Evolutionary conservation across 2,888 invertebrate species (phyloP).

Genomic region (Xylota segnis): DNA sequence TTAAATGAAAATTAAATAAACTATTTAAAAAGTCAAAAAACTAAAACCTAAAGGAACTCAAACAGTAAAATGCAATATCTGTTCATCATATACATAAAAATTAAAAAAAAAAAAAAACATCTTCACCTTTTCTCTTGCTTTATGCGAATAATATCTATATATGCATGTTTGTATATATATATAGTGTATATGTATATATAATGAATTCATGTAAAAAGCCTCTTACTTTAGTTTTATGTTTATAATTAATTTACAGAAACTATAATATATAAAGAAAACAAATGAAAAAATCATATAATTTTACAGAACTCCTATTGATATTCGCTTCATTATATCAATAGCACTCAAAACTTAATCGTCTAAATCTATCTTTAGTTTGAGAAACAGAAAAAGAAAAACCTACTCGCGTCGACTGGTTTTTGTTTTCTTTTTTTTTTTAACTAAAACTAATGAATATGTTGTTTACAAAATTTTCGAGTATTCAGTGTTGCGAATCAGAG

Average conservation of each 20-base stretch:
- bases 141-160: constrained; percentile 73
- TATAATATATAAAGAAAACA: constrained; percentile 18
- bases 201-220: constrained; percentile 76
- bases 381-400: constrained; percentile 43
- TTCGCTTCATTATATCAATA: constrained; percentile 33
- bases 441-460: constrained; percentile 76
- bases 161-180: constrained; percentile 73
- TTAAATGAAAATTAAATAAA: constrained; percentile 1
- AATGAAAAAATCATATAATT: constrained; percentile 18
- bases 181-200: constrained; percentile 72
- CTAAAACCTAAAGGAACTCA: constrained; percentile 75
- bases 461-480: constrained; percentile 70
- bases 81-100: constrained; percentile 55
- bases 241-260: constrained; percentile 65
- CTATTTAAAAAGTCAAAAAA: constrained; percentile 30
- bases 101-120: constrained; percentile 46
- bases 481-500: constrained; percentile 61
- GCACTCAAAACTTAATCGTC: constrained; percentile 34
- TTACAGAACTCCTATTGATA: constrained; percentile 46
- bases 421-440: constrained; percentile 21
- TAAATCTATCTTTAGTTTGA: constrained; percentile 39
- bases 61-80: constrained; percentile 59
- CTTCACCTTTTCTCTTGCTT: constrained; percentile 52
- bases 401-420: constrained; percentile 36
- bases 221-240: constrained; percentile 65